Percentiles rank a stretch among this genome's conserved stretches.
phyloP scores from a whole-genome alignment of 2,888 invertebrate genomes.

The Rugalucina vietnamica region DNA sequence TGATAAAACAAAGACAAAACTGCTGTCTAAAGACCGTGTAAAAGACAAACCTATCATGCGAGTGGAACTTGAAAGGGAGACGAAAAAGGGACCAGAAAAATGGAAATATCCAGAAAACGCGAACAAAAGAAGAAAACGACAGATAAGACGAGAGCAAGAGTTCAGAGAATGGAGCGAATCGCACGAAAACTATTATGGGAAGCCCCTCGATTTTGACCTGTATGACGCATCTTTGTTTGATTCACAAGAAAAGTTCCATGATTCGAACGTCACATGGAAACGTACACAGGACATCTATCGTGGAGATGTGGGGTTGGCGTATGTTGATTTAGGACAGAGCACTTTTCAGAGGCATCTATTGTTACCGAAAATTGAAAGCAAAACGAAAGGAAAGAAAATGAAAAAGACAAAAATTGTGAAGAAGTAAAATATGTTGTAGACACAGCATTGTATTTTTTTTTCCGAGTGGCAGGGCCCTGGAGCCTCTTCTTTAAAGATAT shows the following conservation, averaged over 20 bases:
- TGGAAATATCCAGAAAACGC: neutral
- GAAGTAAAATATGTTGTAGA: too few relatives aligned
- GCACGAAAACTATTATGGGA: neutral
- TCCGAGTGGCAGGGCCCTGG: too few relatives aligned
- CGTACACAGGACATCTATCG: slow-evolving; percentile 27
- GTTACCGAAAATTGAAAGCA: neutral
- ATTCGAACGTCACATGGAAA: neutral
- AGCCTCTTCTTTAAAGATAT: too few relatives aligned
- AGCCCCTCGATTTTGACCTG: neutral
- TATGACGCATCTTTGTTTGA: slow-evolving; percentile 4
- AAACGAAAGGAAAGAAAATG: neutral
- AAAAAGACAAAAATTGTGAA: neutral
- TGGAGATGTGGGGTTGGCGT: neutral
- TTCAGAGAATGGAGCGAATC: slow-evolving; percentile 43
- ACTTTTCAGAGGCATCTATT: neutral
- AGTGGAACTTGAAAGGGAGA: neutral
- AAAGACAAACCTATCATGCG: neutral
- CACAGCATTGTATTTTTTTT: too few relatives aligned
- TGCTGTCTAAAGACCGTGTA: neutral
- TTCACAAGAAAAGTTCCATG: slow-evolving; percentile 17
- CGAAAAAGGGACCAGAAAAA: neutral
- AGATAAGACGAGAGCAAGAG: slow-evolving; percentile 21
- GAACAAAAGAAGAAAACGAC: slow-evolving; percentile 21
- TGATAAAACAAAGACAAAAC: neutral
- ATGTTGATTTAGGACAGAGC: neutral